phyloP scores from a whole-genome alignment of 2,888 invertebrate species.

The Tachina fera region DNA sequence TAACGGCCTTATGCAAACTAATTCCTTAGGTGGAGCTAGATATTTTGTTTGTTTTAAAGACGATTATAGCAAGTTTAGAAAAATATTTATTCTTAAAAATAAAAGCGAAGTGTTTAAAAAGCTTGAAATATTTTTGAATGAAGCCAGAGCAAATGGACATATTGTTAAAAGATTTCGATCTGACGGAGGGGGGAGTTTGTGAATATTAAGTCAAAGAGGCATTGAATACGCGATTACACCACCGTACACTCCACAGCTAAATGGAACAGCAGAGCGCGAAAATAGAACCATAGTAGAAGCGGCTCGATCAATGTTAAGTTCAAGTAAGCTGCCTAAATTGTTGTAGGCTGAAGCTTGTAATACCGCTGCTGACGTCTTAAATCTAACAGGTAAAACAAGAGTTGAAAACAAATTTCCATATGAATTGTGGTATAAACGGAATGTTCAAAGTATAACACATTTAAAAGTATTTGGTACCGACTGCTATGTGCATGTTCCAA shows the following conservation, averaged over 20 bases:
- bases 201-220: no score
- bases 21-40: constrained; percentile 34
- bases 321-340: constrained; percentile 2
- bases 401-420: not conserved
- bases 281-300: no score
- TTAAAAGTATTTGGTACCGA: not conserved
- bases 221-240: not conserved
- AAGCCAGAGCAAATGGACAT: constrained; percentile 43
- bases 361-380: not conserved
- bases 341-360: constrained; percentile 29
- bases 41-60: constrained; percentile 49
- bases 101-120: constrained; percentile 36
- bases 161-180: constrained; percentile 52
- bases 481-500: not conserved
- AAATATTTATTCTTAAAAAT: not conserved
- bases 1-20: no score
- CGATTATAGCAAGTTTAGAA: not conserved
- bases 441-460: constrained; percentile 4
- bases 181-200: constrained; percentile 33
- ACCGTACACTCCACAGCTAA: not conserved
- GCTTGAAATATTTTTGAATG: constrained; percentile 45
- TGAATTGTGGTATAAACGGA: no score
- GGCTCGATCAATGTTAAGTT: no score
- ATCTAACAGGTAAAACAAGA: constrained; percentile 18
- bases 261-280: not conserved